Conservation (phyloP, 2,888 invertebrate genomes). For the Fabriciana adippe region DNA sequence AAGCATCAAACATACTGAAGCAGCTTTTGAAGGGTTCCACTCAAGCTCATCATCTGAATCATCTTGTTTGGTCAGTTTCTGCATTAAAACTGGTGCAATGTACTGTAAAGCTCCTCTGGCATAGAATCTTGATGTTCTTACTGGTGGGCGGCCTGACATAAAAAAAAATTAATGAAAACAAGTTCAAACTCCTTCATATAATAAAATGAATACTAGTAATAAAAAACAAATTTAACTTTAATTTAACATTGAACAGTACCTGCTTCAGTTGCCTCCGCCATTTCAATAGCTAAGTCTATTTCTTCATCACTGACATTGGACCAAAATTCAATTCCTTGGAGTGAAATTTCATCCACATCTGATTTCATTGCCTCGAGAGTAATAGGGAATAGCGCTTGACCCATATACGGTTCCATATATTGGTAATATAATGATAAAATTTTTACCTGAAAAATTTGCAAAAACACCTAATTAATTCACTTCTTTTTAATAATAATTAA, state of each 20-base stretch:
- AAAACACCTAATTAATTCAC: neutral
- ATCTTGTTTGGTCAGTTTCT: conserved; percentile 97
- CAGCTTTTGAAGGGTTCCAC: conserved; percentile 99
- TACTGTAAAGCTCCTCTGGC: conserved; percentile 98
- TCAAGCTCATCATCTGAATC: conserved; percentile 99
- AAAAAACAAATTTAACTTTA: neutral
- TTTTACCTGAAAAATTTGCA: conserved; percentile 81
- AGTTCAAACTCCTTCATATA: neutral
- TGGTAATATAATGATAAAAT: conserved; percentile 99
- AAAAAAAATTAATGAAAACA: conserved; percentile 25
- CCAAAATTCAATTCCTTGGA: conserved; percentile 99
- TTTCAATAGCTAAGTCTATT: conserved; percentile 96
- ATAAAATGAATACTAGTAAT: neutral
- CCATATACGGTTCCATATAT: conserved; percentile 99
- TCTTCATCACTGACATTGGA: conserved; percentile 99
- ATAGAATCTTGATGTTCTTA: conserved; percentile 96
- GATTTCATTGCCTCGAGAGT: conserved; percentile 99
- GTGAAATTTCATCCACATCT: conserved; percentile 96
- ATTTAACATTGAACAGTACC: conserved; percentile 54
- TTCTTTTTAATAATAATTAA: neutral
- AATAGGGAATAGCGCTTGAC: conserved; percentile 97
- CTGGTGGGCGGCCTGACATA: conserved; percentile 91
- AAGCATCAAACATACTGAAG: conserved; percentile 99
- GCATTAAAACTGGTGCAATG: conserved; percentile 96
- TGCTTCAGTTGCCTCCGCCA: conserved; percentile 95